Conservation (phyloP, 2,797 vertebrate species). For the Schizopygopsis pylzovi region DNA sequence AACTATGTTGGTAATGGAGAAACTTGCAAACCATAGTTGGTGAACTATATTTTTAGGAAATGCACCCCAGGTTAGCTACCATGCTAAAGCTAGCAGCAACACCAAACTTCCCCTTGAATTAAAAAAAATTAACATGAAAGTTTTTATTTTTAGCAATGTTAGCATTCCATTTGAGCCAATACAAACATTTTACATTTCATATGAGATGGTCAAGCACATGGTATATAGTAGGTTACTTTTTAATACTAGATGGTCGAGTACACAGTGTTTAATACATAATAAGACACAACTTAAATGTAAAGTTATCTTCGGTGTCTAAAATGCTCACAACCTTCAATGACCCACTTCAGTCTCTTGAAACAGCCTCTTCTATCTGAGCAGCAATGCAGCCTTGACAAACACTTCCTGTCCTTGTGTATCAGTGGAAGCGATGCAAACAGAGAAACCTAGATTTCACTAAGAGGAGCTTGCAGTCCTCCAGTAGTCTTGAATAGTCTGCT, state of each 20-base stretch:
- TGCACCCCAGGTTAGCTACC: background rate
- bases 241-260: background rate
- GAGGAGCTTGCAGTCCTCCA: slow-evolving; percentile 10
- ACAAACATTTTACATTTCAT: background rate
- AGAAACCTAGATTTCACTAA: slow-evolving; percentile 14
- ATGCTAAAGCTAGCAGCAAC: background rate
- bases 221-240: background rate
- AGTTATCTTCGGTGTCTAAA: background rate
- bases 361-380: background rate
- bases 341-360: background rate
- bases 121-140: background rate
- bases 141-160: background rate
- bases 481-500: slow-evolving; percentile 18
- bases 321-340: background rate
- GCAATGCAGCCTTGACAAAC: slow-evolving; percentile 13
- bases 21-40: background rate
- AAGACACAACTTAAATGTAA: background rate
- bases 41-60: background rate
- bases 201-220: background rate
- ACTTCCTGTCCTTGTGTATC: slow-evolving; percentile 26
- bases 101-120: background rate
- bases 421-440: background rate
- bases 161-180: background rate
- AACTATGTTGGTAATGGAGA: background rate
- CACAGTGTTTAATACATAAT: background rate